Percentiles rank a stretch among this genome's conserved stretches.
These are phyloP conservation scores for Sardinella longiceps DNA, from an alignment of 2,797 vertebrate species.

Conservation along the genomic window DNA sequence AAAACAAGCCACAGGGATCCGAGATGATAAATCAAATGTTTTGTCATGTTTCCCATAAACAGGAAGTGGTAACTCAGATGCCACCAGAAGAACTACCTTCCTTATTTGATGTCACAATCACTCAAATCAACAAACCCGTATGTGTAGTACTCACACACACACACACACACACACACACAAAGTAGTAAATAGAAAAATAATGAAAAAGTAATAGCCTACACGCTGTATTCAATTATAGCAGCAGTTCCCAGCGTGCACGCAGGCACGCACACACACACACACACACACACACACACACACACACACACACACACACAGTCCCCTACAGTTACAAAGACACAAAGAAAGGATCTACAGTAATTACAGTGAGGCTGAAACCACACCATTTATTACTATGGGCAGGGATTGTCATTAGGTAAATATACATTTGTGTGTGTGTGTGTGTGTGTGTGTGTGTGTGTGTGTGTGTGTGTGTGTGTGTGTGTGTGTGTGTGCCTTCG, in stretches of 20 bases:
- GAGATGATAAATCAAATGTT: background rate
- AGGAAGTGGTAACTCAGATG: conserved; percentile 25
- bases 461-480: conserved; percentile 1
- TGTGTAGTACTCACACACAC: conserved; percentile 20
- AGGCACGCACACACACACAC: conserved; percentile 12
- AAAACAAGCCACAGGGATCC: background rate
- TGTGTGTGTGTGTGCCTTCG: too few relatives aligned
- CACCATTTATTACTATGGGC: conserved; percentile 16
- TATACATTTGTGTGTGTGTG: conserved; percentile 11
- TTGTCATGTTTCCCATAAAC: conserved; percentile 32
- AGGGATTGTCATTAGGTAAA: background rate
- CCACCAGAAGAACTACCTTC: background rate
- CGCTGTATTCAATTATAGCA: too few relatives aligned
- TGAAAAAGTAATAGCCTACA: too few relatives aligned
- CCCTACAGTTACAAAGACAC: conserved; percentile 27
- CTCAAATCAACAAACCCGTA: background rate
- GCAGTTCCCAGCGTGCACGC: background rate
- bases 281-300: background rate
- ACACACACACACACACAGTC: background rate
- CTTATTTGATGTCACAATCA: background rate
- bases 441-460: conserved; percentile 24
- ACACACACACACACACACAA: conserved; percentile 34
- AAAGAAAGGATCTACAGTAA: background rate
- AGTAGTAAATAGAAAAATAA: too few relatives aligned
- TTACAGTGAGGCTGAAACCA: background rate